These are phyloP conservation scores for Benitochromis conjunctus DNA, from an alignment of 2,113 vertebrate species.

Conservation along the genomic window DNA sequence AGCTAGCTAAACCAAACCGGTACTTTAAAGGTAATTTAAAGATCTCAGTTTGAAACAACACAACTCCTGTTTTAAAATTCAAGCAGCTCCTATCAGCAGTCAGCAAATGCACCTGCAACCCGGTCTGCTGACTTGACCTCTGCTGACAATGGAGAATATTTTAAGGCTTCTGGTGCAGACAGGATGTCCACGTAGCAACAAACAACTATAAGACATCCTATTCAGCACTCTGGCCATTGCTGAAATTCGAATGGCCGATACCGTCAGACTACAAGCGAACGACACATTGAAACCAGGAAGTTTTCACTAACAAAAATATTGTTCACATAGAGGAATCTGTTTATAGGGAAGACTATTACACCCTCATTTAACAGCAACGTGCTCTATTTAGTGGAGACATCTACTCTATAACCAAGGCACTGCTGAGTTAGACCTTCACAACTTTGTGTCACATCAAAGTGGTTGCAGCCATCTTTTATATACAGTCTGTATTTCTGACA, in stretches of 20 bases:
- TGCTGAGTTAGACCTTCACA: neutral
- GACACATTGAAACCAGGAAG: neutral
- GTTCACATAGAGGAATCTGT: neutral
- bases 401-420: neutral
- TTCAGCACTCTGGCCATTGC: neutral
- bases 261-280: neutral
- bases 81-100: neutral
- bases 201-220: neutral
- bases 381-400: neutral
- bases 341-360: neutral
- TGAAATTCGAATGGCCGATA: neutral
- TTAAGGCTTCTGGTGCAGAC: neutral
- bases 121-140: neutral
- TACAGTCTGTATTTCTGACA: neutral
- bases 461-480: neutral
- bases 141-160: neutral
- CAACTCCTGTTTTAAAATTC: neutral
- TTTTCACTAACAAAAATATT: neutral
- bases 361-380: neutral
- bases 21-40: neutral
- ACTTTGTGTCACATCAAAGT: neutral
- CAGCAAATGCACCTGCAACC: neutral
- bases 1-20: neutral
- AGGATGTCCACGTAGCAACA: neutral
- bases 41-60: neutral